Evolutionary conservation across 2,797 vertebrate species (phyloP), one percentile per base, ranked within the genome.

Genomic region (Siniperca undulata): DNA sequence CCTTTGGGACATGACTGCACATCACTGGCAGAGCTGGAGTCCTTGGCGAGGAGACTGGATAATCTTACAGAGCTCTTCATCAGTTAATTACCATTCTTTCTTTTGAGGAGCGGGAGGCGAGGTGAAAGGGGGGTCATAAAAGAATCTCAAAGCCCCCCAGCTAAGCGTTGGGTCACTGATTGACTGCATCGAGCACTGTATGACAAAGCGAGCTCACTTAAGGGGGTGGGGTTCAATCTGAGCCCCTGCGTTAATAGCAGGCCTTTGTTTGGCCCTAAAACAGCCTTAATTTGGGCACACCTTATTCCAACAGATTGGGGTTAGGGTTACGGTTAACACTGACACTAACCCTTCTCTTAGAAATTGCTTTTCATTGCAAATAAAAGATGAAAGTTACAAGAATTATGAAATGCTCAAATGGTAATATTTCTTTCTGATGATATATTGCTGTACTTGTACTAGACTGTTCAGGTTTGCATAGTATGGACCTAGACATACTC

Each of bases 31-130:
- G 86, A 77, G 88, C 86, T 71, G 82, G 77, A 83, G 81, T 68
- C 89, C 82, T 90, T 84, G 82, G 90, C 74, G 71, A 86, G 74
- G 84, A 87, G 85, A 87, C 90, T 74, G 92, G 92, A 93, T 94
- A 93, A 93, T 94, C 92, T 94, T 92, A 90, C 91, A 93, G 93
- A 95, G 93, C 94, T 93, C 93, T 91, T 93, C 93, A 92, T 94
- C 91, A 93, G 92, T 94, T 96, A 95, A 96, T 95, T 95, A 96
- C 90, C 92, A 89, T 95, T 95, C 93, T 90, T 89, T 90, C 89
- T 92, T 93, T 92, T 78, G 89, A 86, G 79, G 78, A 83, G 81
- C 27, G 40, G 87, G 82, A 86, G 89, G 86, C 70, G 91, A 93
- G 89, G 88, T 90, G 90, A 87, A 88, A 78, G 84, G 82, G 82